phyloP scores from a whole-genome alignment of 2,113 vertebrate species.

The Peromyscus californicus region DNA sequence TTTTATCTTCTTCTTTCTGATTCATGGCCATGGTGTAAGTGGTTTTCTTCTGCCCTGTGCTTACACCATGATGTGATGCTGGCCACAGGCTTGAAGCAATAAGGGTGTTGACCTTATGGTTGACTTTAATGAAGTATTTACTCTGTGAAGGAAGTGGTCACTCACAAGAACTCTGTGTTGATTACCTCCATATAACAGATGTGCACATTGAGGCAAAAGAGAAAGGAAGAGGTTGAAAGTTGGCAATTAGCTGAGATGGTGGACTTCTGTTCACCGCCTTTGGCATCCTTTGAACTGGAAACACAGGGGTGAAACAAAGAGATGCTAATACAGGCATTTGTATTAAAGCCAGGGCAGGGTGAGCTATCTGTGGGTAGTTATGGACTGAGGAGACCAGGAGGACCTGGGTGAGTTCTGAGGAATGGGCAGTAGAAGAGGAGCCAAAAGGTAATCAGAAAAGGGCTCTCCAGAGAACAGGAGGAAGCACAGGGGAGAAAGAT shows the following conservation, averaged over 20 bases:
- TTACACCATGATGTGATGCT: not conserved
- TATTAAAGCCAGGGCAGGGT: not conserved
- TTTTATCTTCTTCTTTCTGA: not conserved
- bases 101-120: not conserved
- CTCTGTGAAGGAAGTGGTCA: not conserved
- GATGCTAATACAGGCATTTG: not conserved
- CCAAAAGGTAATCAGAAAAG: not conserved
- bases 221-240: not conserved
- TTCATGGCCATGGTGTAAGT: not conserved
- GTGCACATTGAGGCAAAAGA: not conserved
- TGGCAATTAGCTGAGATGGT: not conserved
- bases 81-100: not conserved
- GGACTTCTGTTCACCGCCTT: not conserved
- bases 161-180: too few relatives aligned
- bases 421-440: not conserved
- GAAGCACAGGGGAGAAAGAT: too few relatives aligned
- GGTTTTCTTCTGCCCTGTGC: not conserved
- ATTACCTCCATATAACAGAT: not conserved
- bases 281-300: not conserved
- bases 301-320: not conserved
- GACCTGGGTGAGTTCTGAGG: not conserved
- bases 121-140: not conserved
- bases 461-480: not conserved
- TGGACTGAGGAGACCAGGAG: not conserved
- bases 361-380: fast-evolving